These are phyloP conservation scores for Eupithecia insigniata DNA, from an alignment of 2,888 invertebrate species.

Conservation along the genomic window DNA sequence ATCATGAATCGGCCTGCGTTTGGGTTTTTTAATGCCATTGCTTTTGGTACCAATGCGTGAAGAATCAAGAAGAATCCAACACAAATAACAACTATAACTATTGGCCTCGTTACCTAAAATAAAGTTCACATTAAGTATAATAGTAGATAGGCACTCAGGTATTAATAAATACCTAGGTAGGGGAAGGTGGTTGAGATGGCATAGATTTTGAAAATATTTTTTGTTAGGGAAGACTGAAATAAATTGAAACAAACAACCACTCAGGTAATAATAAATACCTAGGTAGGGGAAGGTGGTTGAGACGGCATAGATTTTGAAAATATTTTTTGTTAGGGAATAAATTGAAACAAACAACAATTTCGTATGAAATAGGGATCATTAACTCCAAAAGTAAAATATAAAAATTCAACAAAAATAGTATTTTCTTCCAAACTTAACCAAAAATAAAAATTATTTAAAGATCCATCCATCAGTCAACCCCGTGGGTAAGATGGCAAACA, in stretches of 20 bases:
- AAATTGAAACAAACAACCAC: too few relatives aligned
- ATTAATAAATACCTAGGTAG: not conserved
- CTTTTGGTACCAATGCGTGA: conserved; percentile 61
- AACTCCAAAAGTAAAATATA: conserved; percentile 2
- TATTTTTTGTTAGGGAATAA: too few relatives aligned
- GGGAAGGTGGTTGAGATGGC: too few relatives aligned
- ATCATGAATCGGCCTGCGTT: conserved; percentile 63
- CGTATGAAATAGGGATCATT: too few relatives aligned
- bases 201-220: too few relatives aligned
- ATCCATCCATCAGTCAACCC: not conserved
- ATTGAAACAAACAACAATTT: too few relatives aligned
- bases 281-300: too few relatives aligned
- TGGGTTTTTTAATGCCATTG: conserved; percentile 55
- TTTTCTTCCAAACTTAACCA: not conserved
- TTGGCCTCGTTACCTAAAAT: conserved; percentile 62
- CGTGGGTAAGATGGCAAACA: conserved; percentile 1
- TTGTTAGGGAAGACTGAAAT: too few relatives aligned
- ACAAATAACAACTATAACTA: conserved; percentile 56
- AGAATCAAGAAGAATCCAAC: conserved; percentile 58
- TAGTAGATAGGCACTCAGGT: not conserved
- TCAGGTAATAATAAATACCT: too few relatives aligned
- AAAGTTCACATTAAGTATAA: not conserved
- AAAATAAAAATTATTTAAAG: not conserved
- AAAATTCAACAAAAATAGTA: not conserved
- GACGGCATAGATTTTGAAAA: too few relatives aligned